Evolutionary conservation across 2,113 vertebrate genomes (phyloP), one percentile per base, ranked within the genome.

Genomic region (Bagarius yarrelli): DNA sequence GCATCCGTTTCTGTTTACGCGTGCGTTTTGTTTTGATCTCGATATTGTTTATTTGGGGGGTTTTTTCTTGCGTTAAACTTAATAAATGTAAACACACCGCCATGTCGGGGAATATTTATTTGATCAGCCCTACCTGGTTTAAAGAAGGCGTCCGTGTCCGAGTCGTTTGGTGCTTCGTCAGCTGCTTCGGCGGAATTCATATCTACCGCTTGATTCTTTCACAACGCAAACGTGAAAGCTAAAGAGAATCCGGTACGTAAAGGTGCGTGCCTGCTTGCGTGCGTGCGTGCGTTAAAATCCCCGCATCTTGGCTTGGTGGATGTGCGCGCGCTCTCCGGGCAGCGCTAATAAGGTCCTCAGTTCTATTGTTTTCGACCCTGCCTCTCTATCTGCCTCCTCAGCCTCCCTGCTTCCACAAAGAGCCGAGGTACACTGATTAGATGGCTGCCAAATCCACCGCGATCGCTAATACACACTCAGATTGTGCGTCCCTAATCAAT

Each of bases 121-220:
- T 56, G 72, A 34, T 64, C 59, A 61, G 63, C 59, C 86, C 60
- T 95, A 95, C 95, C 95, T 94, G 95, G 94, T 87, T 95, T 93
- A 90, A 95, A 96, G 91, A 95, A 96, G 79, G 94, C 93, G 83
- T 95, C 95, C 90, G 95, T 94, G 88, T 95, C 95, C 53, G 94
- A 93, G 85, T 96, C 95, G 34, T 91, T 92, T 5, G 92, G 93
- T 88, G 93, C 94, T 85, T 95, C 95, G 88, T 95, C 95, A 84
- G 93, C 91, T 87, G 93, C 94, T 90, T 95, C 95, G 60, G 91
- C 87, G 70, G 93, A 91, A 92, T 93, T 95, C 95, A 95, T 95
- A 91, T 90, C 92, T 93, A 21, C 79, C 75, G 69, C 75, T 66
- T 60, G 80, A 59, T 67, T 85, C 79, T 83, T 76, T 83, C 78